Conservation (phyloP, 2,113 vertebrate species). For the Poecile atricapillus region DNA sequence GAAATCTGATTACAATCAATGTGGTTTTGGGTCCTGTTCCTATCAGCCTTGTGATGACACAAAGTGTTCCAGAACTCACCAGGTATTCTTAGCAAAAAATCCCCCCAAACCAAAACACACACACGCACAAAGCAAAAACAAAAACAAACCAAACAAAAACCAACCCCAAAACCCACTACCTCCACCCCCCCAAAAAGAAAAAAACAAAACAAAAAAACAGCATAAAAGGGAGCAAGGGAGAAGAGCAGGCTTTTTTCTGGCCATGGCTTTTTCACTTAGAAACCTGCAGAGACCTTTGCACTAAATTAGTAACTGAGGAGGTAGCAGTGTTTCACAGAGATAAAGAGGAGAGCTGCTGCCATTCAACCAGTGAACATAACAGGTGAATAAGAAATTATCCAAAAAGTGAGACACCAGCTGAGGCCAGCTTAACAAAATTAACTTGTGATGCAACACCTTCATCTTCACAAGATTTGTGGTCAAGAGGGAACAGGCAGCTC, state of each 20-base stretch:
- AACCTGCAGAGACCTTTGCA: background rate
- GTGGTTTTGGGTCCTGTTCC: background rate
- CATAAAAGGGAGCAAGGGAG: background rate
- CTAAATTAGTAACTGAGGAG: background rate
- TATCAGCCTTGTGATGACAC: background rate
- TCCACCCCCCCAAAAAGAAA: background rate
- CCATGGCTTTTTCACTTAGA: background rate
- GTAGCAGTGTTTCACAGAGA: background rate
- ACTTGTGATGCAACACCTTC: background rate
- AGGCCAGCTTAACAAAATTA: background rate
- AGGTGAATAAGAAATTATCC: background rate
- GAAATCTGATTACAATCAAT: background rate
- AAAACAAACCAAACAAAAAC: background rate
- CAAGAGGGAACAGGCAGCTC: background rate
- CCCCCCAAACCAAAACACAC: too few species aligned
- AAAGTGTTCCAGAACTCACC: background rate
- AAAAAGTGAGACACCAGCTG: background rate
- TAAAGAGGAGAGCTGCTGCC: fast-evolving
- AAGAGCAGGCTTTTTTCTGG: background rate
- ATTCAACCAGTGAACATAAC: background rate
- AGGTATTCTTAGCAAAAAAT: background rate
- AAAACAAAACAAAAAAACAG: background rate
- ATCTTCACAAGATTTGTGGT: background rate
- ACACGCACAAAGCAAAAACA: too few species aligned
- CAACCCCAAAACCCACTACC: background rate